Base-by-base conservation (phyloP, 2,113 vertebrate genomes). In the Phyllostomus hastatus region DNA sequence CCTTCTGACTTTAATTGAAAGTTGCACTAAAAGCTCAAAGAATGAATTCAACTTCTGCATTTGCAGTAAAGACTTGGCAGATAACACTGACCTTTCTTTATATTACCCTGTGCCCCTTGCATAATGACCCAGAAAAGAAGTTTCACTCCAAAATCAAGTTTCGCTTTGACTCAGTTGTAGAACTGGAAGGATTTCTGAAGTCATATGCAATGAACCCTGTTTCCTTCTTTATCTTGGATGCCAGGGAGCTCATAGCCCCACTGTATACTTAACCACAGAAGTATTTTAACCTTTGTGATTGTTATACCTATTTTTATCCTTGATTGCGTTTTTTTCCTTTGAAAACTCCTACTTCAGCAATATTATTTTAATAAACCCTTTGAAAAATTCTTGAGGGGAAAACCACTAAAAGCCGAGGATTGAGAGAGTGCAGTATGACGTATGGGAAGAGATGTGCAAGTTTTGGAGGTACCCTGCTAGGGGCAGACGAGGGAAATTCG, bases 1-100 rank as follows among this genome's bases (percentile, higher is more conserved):
- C 24, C 38, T 70, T 84, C 41, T 76, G 80, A 52, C 88, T 95
- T 35, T 88, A 93, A 85, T 67, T 96, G 94, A 97, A 97, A 86
- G 69, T 92, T 94, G 52, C 12, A 35, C 28, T 91, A 33, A 93
- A 94, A 83, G 35, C 85, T 88, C 26, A 28, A 70, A 93, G 82
- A 95, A 92, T 35, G 85, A 93, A 82, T 70, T 89, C 48, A 93
- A 46, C 54, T 88, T 78, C 52, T 64, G 48, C 31, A 48, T 86
- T 93, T 94, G 88, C 72, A 89, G 82, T 78, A 64, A 94, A 81
- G 76, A 80, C 64, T 59, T 96, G 73, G 95, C 86, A 82, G 88
- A 19, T 75, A 33, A 78, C 79, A 88, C 4, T 83, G 88, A 76
- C 86, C 91, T 96, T 94, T 54, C 91, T 96, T 94, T 54, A 8